These are phyloP conservation scores for Argya squamiceps DNA, from an alignment of 2,797 vertebrate genomes.

Conservation along the genomic window DNA sequence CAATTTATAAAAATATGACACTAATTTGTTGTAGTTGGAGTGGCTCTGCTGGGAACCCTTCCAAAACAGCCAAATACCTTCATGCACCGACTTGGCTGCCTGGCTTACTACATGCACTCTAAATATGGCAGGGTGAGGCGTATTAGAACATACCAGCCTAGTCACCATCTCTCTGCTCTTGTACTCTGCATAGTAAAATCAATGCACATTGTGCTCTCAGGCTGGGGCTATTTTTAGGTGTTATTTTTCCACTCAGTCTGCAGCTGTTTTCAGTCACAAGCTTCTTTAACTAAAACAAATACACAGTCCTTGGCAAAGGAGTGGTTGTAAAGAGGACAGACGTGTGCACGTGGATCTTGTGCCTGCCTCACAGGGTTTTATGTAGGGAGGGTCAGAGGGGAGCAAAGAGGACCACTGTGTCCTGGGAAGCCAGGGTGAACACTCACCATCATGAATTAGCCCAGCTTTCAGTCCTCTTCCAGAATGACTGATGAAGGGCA, in stretches of 20 bases:
- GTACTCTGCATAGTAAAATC: constrained; percentile 63
- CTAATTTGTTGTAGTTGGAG: constrained; percentile 66
- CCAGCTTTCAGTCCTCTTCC: not conserved
- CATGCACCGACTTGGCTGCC: constrained; percentile 58
- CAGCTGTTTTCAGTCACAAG: constrained; percentile 78
- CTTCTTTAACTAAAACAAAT: constrained; percentile 59
- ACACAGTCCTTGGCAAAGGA: constrained; percentile 68
- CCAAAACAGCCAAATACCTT: constrained; percentile 68
- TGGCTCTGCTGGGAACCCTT: constrained; percentile 42
- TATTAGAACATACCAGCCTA: constrained; percentile 69
- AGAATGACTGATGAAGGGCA: not conserved
- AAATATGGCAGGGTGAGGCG: constrained; percentile 66
- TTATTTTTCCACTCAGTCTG: constrained; percentile 72
- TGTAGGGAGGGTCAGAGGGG: not conserved
- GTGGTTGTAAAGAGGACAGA: constrained; percentile 47
- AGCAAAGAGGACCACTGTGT: not conserved
- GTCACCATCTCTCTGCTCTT: constrained; percentile 53
- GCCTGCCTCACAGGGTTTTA: not conserved
- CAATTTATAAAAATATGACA: constrained; percentile 57
- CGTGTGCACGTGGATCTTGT: constrained; percentile 22
- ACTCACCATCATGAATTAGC: not conserved
- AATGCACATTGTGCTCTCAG: constrained; percentile 67
- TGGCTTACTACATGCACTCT: constrained; percentile 65
- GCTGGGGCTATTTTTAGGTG: constrained; percentile 72
- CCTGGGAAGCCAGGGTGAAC: not conserved